Conservation (phyloP, 2,113 vertebrate species). For the Ariopsis seemanni region DNA sequence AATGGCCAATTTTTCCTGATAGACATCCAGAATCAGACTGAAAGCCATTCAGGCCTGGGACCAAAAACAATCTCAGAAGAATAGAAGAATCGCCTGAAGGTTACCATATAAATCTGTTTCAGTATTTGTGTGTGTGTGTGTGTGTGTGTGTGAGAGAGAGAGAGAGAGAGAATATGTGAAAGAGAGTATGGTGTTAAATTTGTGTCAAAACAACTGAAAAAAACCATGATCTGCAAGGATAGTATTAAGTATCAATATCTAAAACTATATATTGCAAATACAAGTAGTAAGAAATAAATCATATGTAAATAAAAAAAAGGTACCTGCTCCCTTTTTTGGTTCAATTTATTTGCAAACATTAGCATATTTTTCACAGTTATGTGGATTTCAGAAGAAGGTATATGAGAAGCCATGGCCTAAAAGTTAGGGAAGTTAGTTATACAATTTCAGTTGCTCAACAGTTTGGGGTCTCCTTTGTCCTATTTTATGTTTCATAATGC, state of each 20-base stretch:
- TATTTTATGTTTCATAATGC: too few relatives aligned
- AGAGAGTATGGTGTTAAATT: not conserved
- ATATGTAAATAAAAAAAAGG: not conserved
- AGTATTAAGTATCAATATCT: not conserved
- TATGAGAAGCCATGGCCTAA: too few relatives aligned
- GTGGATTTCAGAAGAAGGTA: too few relatives aligned
- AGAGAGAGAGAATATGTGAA: not conserved
- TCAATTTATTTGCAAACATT: not conserved
- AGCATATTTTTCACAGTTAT: too few relatives aligned
- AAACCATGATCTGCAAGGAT: not conserved
- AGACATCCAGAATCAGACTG: conserved; percentile 9
- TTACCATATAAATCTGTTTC: conserved; percentile 4
- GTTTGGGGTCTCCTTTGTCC: too few relatives aligned
- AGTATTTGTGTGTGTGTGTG: not conserved
- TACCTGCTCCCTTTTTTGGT: too few relatives aligned
- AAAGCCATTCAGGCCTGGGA: conserved; percentile 7
- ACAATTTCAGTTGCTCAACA: too few relatives aligned
- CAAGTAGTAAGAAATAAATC: not conserved
- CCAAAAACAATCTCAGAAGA: not conserved
- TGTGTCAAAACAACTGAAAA: not conserved
- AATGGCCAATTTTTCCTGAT: conserved; percentile 12
- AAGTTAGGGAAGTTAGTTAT: too few relatives aligned
- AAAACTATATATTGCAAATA: not conserved
- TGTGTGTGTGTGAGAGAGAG: not conserved
- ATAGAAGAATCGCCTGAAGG: not conserved